phyloP scores from a whole-genome alignment of 1,140 invertebrate genomes.

The Sarcophaga bullata region DNA sequence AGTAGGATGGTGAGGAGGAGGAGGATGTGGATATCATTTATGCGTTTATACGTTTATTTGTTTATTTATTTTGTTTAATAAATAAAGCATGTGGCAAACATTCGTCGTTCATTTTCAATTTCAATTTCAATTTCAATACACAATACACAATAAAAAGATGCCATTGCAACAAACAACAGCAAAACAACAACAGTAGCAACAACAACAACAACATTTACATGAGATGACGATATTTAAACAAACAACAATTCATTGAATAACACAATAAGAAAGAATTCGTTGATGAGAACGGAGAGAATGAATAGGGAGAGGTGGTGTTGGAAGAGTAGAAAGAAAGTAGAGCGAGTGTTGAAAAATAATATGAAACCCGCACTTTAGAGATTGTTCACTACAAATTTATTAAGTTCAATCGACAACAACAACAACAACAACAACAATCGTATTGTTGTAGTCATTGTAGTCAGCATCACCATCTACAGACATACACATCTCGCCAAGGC shows the following conservation, averaged over 20 bases:
- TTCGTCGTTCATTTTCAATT: constrained; percentile 27
- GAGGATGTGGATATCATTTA: no score
- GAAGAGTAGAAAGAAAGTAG: not conserved
- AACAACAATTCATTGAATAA: no score
- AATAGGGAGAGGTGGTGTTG: no score
- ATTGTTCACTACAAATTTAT: constrained; percentile 66
- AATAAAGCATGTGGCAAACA: constrained; percentile 39
- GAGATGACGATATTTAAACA: no score
- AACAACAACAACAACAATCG: not conserved
- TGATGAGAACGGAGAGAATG: no score
- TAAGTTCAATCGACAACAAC: constrained; percentile 60
- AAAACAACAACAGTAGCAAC: not conserved
- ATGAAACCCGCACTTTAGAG: constrained; percentile 58
- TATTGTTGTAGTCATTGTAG: constrained; percentile 29
- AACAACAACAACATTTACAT: no score
- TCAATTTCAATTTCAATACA: not conserved
- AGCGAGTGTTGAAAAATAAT: not conserved
- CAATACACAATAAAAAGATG: no score
- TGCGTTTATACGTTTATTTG: not conserved
- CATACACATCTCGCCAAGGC: not conserved
- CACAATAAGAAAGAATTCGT: no score
- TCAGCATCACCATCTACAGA: not conserved
- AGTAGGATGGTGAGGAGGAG: not conserved
- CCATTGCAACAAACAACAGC: constrained; percentile 3
- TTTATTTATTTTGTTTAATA: constrained; percentile 34